Evolutionary conservation across 2,113 vertebrate species (phyloP).

Genomic region (Sprattus sprattus): DNA sequence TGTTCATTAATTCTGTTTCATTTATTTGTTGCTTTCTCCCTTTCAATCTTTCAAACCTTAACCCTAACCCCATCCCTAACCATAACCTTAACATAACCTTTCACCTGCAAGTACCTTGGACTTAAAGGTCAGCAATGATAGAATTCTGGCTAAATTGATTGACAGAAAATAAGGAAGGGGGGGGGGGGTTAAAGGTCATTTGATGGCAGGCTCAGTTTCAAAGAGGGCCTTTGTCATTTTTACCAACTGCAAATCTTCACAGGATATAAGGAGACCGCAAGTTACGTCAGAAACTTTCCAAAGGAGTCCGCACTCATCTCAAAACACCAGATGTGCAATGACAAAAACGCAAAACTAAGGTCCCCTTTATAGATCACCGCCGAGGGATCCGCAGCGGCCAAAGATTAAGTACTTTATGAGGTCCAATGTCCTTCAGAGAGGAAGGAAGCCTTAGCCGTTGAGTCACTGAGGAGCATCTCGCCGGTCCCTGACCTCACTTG

Average conservation of each 20-base stretch:
- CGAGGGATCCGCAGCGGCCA: constrained; percentile 48
- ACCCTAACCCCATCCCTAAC: background rate
- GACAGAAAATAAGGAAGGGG: too few relatives aligned
- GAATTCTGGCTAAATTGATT: too few relatives aligned
- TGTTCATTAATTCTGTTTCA: background rate
- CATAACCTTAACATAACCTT: background rate
- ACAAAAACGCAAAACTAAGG: constrained; percentile 41
- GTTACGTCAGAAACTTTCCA: constrained; percentile 1
- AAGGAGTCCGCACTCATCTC: constrained; percentile 14
- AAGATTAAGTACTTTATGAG: constrained; percentile 34
- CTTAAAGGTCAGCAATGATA: background rate
- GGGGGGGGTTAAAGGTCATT: too few relatives aligned
- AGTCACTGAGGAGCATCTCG: constrained; percentile 38
- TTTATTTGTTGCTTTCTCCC: background rate
- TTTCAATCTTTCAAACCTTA: background rate
- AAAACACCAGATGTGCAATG: constrained; percentile 55
- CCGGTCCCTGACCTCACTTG: constrained; percentile 45
- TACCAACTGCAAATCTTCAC: background rate
- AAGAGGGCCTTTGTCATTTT: background rate
- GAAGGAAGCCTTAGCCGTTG: constrained; percentile 52
- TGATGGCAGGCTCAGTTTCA: background rate
- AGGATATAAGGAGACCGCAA: background rate
- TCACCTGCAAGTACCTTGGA: background rate
- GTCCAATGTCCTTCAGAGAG: constrained; percentile 43
- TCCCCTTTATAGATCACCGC: constrained; percentile 39